These are phyloP conservation scores for Apolygus lucorum DNA, from an alignment of 1,140 invertebrate genomes.

Conservation along the genomic window DNA sequence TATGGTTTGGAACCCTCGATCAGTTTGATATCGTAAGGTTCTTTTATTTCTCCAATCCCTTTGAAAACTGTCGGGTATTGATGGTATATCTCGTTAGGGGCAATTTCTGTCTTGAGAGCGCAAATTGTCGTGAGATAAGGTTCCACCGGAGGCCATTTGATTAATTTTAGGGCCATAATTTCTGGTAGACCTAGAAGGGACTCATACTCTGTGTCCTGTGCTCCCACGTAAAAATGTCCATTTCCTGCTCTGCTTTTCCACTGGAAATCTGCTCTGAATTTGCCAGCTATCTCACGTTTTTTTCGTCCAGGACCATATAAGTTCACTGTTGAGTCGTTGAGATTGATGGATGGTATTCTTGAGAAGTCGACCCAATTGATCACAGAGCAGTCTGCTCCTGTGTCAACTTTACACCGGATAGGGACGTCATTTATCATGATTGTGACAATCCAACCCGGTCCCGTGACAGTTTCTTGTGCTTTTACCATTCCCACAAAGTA, in stretches of 20 bases:
- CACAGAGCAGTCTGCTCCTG: no score
- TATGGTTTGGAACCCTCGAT: conserved; percentile 22
- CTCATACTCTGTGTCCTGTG: not conserved
- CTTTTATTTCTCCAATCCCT: not conserved
- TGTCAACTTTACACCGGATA: no score
- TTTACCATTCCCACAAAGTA: no score
- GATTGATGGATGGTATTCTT: no score
- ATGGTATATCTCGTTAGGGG: no score
- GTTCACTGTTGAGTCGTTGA: not conserved
- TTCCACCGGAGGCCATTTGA: not conserved
- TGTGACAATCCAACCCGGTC: no score
- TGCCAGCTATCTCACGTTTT: not conserved
- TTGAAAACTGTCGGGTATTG: not conserved
- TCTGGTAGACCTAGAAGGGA: not conserved
- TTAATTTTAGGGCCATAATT: not conserved
- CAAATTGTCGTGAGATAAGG: not conserved
- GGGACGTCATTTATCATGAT: no score
- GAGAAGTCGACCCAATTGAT: no score
- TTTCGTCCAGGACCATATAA: not conserved
- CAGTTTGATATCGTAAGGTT: not conserved
- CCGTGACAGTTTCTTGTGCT: no score
- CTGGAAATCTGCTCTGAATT: not conserved
- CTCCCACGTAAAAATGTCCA: not conserved
- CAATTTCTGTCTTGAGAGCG: not conserved
- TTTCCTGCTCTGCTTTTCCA: not conserved